These are phyloP conservation scores for Hydra vulgaris DNA, from an alignment of 30 jellyfish, hydroid and myxozoan genomes.

Conservation along the genomic window DNA sequence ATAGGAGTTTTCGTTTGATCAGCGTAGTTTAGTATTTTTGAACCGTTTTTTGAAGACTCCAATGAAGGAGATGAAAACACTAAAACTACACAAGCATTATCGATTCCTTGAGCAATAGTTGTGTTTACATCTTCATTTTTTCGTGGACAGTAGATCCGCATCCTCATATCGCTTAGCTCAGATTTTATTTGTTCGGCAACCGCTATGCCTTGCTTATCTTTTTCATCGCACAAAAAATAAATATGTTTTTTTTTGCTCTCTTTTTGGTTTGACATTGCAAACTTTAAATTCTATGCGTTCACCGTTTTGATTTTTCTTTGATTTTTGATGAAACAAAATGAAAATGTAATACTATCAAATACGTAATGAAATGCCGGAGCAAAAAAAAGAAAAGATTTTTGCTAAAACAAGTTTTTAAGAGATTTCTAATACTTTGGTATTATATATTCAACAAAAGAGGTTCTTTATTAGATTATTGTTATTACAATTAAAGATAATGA, in stretches of 20 bases:
- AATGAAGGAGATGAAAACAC: conserved; percentile 31
- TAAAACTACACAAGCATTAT: conserved; percentile 48
- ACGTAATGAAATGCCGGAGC: too few species aligned
- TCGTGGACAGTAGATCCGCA: neutral
- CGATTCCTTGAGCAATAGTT: conserved; percentile 65
- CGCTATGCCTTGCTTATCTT: neutral
- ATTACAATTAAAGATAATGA: too few species aligned
- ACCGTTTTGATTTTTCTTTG: too few species aligned
- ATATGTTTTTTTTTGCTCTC: neutral
- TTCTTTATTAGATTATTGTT: too few species aligned
- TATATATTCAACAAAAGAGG: too few species aligned
- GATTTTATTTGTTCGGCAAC: neutral
- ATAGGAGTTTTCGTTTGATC: neutral
- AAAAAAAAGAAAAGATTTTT: too few species aligned
- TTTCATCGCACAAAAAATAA: neutral
- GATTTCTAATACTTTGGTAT: too few species aligned
- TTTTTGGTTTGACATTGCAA: neutral
- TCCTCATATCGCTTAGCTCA: neutral
- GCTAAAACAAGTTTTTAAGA: too few species aligned
- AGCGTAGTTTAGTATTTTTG: neutral
- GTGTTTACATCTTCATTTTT: neutral
- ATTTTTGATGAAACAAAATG: too few species aligned
- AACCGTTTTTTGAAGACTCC: neutral
- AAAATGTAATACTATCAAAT: too few species aligned
- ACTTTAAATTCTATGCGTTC: too few species aligned